Conservation (phyloP, 2,113 vertebrate genomes). For the Sula dactylatra region DNA sequence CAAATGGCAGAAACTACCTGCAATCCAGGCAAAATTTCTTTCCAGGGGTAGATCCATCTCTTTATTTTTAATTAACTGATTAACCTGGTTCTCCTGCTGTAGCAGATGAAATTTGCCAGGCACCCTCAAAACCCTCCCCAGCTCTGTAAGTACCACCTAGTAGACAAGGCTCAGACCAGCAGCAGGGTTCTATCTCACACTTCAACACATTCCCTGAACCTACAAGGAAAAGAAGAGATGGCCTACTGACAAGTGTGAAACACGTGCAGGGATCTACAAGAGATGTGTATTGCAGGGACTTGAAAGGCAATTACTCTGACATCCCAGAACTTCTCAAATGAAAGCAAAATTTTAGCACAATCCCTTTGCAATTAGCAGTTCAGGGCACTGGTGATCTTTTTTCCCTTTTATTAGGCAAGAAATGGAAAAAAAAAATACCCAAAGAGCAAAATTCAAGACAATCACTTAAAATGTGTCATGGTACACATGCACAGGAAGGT, state of each 20-base stretch:
- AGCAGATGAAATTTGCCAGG: constrained; percentile 6
- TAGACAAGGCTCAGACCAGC: background rate
- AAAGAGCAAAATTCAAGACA: background rate
- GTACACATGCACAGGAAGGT: background rate
- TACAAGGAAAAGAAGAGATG: constrained; percentile 85
- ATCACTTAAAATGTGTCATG: background rate
- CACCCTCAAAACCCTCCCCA: background rate
- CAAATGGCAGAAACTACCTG: constrained; percentile 84
- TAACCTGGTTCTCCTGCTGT: background rate
- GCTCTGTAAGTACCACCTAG: constrained; percentile 7
- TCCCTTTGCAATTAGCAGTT: background rate
- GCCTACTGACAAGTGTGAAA: constrained; percentile 77
- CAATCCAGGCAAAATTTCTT: constrained; percentile 86
- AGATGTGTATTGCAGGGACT: background rate
- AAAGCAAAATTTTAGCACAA: constrained; percentile 38
- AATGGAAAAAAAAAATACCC: background rate
- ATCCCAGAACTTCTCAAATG: constrained; percentile 33
- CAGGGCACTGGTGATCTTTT: background rate
- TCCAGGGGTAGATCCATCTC: constrained; percentile 80
- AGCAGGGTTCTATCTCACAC: constrained; percentile 49
- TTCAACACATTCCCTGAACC: constrained; percentile 69
- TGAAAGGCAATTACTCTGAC: constrained; percentile 33
- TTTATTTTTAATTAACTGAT: constrained; percentile 30
- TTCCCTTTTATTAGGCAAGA: background rate
- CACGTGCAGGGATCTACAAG: constrained; percentile 77